Conservation (phyloP, 2,888 invertebrate genomes). For the Idaea straminata region DNA sequence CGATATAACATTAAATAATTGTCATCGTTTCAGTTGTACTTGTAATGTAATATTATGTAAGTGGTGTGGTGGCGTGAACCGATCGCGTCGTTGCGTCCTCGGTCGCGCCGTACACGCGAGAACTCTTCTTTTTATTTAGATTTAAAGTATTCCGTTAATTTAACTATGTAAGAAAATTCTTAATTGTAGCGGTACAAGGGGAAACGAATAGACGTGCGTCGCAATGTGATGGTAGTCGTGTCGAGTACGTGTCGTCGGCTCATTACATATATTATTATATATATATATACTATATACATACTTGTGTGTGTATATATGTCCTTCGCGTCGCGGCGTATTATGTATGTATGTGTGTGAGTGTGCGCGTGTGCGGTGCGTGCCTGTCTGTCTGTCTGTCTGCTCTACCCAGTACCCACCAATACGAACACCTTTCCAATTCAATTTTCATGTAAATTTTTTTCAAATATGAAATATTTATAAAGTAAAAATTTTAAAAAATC, state of each 20-base stretch:
- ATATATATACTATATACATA: too few relatives aligned
- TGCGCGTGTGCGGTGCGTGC: constrained; percentile 35
- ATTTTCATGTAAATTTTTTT: constrained; percentile 77
- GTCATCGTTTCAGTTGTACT: constrained; percentile 77
- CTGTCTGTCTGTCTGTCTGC: constrained; percentile 16
- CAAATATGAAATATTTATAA: constrained; percentile 79
- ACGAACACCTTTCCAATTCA: constrained; percentile 50
- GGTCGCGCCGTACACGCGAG: constrained; percentile 37
- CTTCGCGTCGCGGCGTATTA: constrained; percentile 20
- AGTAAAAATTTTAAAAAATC: constrained; percentile 64
- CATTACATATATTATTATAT: constrained; percentile 50
- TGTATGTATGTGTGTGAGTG: constrained; percentile 40
- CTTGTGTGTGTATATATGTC: constrained; percentile 46
- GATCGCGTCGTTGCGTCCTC: constrained; percentile 25
- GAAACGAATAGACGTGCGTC: constrained; percentile 71
- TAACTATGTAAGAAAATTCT: constrained; percentile 73
- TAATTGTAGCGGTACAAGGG: constrained; percentile 74
- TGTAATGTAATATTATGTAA: constrained; percentile 43
- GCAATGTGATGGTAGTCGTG: constrained; percentile 65
- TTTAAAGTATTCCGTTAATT: constrained; percentile 80
- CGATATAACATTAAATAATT: constrained; percentile 74
- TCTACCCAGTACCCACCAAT: too few relatives aligned
- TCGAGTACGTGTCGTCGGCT: constrained; percentile 60
- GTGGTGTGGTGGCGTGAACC: constrained; percentile 29
- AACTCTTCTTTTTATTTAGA: constrained; percentile 68